Base-by-base conservation (phyloP, 2,797 vertebrate genomes). In the Sebastes ruberrimus region DNA sequence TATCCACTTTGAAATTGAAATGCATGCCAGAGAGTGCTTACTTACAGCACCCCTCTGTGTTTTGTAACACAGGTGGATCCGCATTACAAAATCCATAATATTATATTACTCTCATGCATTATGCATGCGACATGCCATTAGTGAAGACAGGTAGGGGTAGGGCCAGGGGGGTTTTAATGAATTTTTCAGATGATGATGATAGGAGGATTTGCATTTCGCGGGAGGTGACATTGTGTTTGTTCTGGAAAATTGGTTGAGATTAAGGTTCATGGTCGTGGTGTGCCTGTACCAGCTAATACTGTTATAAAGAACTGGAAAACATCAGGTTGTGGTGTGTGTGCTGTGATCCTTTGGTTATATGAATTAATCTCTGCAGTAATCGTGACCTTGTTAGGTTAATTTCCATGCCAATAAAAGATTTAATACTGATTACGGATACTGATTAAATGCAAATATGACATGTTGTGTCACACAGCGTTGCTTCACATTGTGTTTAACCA, bases 161-260 rank as follows among this genome's bases (percentile, higher is more conserved):
- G 71, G 75, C 85, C 55, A 10, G 69, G 64, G 73, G 64, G 76
- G 32, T 22, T 86, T 89, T 89, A 90, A 92, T 93, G 77, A 90
- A 87, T 92, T 91, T 90, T 91, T 92, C 89, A 91, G 81, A 81
- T 87, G 61, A 64, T 63, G 65, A 70, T 70, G 87, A 91, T 88
- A 84, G 81, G 63, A 73, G 80, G 85, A 89, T 92, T 92, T 90
- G 87, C 85, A 88, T 92, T 49, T 79, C 60, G 86, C n/a, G 6
- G 81, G 80, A 79, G 88, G 84, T 75, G 87, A 89, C 88, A 83
- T 86, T 88, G 82, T 86, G 91, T 93, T 91, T 91, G 89, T 90
- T 92, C 88, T 91, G 76, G 86, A 89, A 92, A 91, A 93, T 91
- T 90, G 82, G 83, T 80, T 88, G 75, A 84, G 91, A 90, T 92